Percentiles rank a stretch among this genome's conserved stretches.
Evolutionary conservation across 2,888 invertebrate genomes (phyloP).

Genomic region (Cotesia congregata): DNA sequence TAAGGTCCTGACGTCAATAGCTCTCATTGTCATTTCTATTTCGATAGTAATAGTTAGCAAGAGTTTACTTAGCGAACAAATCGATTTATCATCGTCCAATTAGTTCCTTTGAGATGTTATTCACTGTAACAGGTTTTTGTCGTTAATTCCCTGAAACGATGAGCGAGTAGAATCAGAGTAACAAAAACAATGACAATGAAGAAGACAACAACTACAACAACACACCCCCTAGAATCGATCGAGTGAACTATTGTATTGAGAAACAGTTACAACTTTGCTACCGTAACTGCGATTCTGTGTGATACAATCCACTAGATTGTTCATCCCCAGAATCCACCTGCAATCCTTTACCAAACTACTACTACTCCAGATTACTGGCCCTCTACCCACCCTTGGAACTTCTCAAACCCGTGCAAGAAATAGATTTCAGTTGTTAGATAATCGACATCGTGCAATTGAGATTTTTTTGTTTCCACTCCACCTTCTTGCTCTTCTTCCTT

Average conservation of each 20-base stretch:
- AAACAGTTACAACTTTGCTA: not conserved
- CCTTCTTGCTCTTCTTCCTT: not conserved
- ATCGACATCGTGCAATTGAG: not conserved
- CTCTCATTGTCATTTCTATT: not conserved
- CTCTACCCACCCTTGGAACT: not conserved
- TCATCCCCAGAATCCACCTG: not conserved
- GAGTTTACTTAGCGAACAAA: not conserved
- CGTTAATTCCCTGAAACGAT: not conserved
- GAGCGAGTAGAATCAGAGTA: not conserved
- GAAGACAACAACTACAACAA: not conserved
- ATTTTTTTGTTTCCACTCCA: not conserved
- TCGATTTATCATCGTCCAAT: not conserved
- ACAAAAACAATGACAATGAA: not conserved
- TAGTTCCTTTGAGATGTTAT: conserved; percentile 1
- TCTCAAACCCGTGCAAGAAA: not conserved
- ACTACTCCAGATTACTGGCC: not conserved
- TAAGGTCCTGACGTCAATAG: not conserved
- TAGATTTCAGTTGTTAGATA: not conserved
- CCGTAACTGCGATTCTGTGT: not conserved
- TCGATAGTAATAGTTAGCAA: not conserved
- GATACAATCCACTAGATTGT: not conserved
- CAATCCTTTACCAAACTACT: not conserved
- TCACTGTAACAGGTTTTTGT: not conserved
- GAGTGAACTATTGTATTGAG: not conserved
- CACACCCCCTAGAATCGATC: not conserved